phyloP scores from a whole-genome alignment of 2,888 invertebrate species.

The Cerastoderma edule region DNA sequence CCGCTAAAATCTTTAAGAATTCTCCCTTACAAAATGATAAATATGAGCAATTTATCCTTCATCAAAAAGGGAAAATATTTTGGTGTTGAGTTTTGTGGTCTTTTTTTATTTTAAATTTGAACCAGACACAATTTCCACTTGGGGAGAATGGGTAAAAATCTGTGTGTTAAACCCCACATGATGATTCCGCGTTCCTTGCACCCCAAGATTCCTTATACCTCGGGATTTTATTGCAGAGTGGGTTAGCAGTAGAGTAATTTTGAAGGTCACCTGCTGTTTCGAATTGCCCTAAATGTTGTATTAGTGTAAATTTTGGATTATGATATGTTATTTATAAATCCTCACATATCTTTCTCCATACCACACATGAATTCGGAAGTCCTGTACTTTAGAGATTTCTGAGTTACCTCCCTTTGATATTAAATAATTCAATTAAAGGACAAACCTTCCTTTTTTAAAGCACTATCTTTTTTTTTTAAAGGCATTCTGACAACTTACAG shows the following conservation, averaged over 20 bases:
- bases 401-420: constrained; percentile 22
- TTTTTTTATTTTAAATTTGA: too few relatives aligned
- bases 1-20: too few relatives aligned
- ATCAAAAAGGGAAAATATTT: too few relatives aligned
- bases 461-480: too few relatives aligned
- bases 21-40: too few relatives aligned
- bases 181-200: not conserved
- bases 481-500: too few relatives aligned
- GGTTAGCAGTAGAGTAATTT: not conserved
- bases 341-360: not conserved
- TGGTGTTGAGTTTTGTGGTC: too few relatives aligned
- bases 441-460: too few relatives aligned
- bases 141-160: too few relatives aligned
- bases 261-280: constrained; percentile 1
- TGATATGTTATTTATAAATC: constrained; percentile 7
- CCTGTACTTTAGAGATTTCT: not conserved
- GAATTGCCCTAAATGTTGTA: not conserved
- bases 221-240: not conserved
- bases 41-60: too few relatives aligned
- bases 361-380: not conserved
- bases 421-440: too few relatives aligned
- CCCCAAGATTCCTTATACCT: not conserved
- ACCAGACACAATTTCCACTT: too few relatives aligned
- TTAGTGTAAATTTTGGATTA: constrained; percentile 20
- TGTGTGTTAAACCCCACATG: not conserved